Evolutionary conservation across 1,140 invertebrate species (phyloP).

Genomic region (Protaetia brevitarsis): DNA sequence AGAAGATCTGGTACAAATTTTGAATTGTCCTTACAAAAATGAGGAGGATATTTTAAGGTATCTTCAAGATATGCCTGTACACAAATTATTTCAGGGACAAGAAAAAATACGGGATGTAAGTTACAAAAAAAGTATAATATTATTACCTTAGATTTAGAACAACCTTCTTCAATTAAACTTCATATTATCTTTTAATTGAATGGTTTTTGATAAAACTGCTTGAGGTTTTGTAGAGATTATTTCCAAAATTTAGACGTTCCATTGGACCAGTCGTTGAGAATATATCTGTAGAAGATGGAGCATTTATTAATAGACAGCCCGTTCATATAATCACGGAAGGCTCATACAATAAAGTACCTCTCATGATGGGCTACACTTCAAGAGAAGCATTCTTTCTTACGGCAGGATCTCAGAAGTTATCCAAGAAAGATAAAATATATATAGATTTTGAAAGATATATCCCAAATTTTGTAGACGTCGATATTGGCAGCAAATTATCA

Average conservation of each 20-base stretch:
- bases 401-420: background rate
- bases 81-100: slow-evolving; percentile 44
- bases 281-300: background rate
- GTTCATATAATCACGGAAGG: background rate
- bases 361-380: background rate
- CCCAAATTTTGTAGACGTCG: background rate
- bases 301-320: background rate
- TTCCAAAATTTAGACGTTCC: background rate
- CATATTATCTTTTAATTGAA: background rate
- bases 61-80: slow-evolving; percentile 38
- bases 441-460: background rate
- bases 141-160: background rate
- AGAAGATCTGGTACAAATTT: slow-evolving; percentile 45
- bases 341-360: background rate
- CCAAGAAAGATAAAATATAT: background rate
- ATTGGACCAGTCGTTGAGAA: background rate
- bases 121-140: background rate
- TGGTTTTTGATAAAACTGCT: no score
- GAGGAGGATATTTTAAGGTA: background rate
- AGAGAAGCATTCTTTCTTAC: background rate
- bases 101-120: slow-evolving; percentile 45
- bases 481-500: background rate
- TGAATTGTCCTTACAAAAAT: slow-evolving; percentile 34
- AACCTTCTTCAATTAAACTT: background rate
- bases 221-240: background rate